Conservation (phyloP, 2,797 vertebrate genomes). For the Paguma larvata region DNA sequence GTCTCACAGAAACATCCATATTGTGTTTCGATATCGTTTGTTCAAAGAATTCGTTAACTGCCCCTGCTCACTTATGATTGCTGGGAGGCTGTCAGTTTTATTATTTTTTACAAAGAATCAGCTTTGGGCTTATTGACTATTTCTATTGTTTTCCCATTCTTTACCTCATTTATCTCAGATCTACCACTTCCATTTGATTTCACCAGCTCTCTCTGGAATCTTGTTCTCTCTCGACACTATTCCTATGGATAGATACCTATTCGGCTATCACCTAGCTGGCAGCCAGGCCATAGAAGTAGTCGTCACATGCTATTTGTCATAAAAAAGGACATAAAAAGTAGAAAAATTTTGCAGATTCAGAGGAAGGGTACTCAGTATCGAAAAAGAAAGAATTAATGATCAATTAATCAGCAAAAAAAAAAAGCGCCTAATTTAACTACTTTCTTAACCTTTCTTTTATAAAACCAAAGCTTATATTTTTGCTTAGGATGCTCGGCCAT, state of each 20-base stretch:
- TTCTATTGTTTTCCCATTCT: too few species aligned
- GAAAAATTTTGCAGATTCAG: neutral
- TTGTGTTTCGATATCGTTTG: too few species aligned
- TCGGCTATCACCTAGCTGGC: neutral
- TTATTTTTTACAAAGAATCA: too few species aligned
- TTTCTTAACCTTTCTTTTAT: neutral
- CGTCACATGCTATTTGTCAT: neutral
- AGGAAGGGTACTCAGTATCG: neutral
- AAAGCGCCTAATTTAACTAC: neutral
- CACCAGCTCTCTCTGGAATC: neutral
- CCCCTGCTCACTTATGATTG: too few species aligned
- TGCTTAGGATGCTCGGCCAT: neutral
- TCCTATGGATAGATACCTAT: neutral
- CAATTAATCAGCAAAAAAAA: neutral
- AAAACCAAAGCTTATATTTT: neutral
- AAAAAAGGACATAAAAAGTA: neutral
- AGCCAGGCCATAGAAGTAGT: neutral
- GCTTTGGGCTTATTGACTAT: too few species aligned
- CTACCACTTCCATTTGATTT: neutral
- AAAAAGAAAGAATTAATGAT: neutral
- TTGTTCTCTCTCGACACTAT: neutral
- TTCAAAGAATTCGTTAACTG: too few species aligned
- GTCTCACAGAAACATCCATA: too few species aligned
- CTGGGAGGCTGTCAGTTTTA: too few species aligned
- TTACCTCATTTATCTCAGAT: too few species aligned